Percentiles rank a stretch among this genome's conserved stretches.
Conservation (phyloP, 2,888 invertebrate genomes). For the Chrysopilus asiliformis region DNA sequence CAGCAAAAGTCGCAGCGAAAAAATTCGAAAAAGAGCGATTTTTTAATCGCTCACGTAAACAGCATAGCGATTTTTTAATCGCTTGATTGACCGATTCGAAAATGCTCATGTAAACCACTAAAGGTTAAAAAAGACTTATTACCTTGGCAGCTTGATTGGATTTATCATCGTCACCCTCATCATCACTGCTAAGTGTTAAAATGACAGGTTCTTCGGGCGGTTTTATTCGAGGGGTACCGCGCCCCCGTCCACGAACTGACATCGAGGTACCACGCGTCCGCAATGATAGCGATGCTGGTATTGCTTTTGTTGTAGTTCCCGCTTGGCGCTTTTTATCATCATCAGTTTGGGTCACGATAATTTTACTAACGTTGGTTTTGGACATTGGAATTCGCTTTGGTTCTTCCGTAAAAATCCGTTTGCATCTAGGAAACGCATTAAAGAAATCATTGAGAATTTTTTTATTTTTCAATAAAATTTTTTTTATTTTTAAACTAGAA, state of each 20-base stretch:
- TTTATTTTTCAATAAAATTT: too few relatives aligned
- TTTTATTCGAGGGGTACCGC: slow-evolving; percentile 36
- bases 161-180: slow-evolving; percentile 40
- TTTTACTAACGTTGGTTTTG: too few relatives aligned
- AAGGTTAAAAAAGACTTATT: not conserved
- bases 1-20: too few relatives aligned
- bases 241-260: slow-evolving; percentile 8
- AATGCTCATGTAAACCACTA: too few relatives aligned
- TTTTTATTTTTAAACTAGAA: too few relatives aligned
- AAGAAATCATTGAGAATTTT: too few relatives aligned
- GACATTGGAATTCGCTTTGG: slow-evolving; percentile 41
- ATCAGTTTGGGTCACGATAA: slow-evolving; percentile 6
- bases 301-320: slow-evolving; percentile 16
- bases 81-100: too few relatives aligned
- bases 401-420: slow-evolving; percentile 54
- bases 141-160: slow-evolving; percentile 10
- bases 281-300: slow-evolving; percentile 3
- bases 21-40: too few relatives aligned
- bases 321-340: slow-evolving; percentile 23
- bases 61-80: too few relatives aligned
- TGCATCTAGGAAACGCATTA: too few relatives aligned
- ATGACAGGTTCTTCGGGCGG: slow-evolving; percentile 51
- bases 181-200: slow-evolving; percentile 56
- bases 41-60: too few relatives aligned
- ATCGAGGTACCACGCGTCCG: not conserved